Conservation (phyloP, 1,140 invertebrate species). For the Gryllus bimaculatus region DNA sequence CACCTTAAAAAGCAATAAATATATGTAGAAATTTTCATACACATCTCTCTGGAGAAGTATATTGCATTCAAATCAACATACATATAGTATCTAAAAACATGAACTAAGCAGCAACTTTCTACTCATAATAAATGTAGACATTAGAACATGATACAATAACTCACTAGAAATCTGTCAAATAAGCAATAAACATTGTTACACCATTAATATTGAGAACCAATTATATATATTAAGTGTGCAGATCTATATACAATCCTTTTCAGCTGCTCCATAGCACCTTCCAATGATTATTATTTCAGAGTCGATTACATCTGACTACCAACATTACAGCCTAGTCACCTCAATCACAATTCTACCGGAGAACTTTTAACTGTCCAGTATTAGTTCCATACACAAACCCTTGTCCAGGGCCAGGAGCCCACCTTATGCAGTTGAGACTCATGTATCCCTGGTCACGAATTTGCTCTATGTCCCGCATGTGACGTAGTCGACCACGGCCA, state of each 20-base stretch:
- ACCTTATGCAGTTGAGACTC: conserved; percentile 74
- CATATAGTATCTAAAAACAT: background rate
- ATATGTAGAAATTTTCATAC: background rate
- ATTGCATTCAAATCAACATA: background rate
- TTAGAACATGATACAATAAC: background rate
- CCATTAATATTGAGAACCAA: background rate
- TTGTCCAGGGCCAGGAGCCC: conserved; percentile 70
- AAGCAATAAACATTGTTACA: background rate
- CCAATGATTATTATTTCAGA: background rate
- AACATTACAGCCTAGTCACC: background rate
- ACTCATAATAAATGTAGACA: background rate
- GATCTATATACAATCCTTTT: background rate
- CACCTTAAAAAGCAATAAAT: background rate
- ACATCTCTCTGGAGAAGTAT: background rate
- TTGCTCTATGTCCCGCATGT: conserved; percentile 52
- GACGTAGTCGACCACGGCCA: conserved; percentile 37
- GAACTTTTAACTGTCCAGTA: conserved; percentile 66
- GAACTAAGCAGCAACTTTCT: background rate
- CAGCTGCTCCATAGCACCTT: background rate
- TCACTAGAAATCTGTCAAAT: background rate
- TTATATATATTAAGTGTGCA: background rate
- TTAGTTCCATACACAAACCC: conserved; percentile 79
- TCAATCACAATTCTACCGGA: conserved; percentile 37
- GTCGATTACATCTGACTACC: background rate
- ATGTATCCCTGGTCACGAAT: conserved; percentile 47